Percentiles rank a stretch among this genome's conserved stretches.
phyloP scores from a whole-genome alignment of 2,113 vertebrate species.

The Nothobranchius kuhntae region DNA sequence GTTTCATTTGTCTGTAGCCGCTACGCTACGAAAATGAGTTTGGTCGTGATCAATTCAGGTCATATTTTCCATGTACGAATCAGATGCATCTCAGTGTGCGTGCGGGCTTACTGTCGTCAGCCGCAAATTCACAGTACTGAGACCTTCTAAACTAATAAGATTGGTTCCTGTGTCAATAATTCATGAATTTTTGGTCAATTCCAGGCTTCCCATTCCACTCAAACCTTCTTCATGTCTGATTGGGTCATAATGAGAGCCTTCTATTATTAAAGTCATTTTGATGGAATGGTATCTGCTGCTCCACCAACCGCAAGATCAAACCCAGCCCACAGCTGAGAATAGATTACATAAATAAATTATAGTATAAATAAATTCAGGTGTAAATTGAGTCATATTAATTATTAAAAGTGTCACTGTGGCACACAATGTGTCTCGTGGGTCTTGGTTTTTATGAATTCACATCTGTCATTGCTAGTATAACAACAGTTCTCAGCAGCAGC shows the following conservation, averaged over 20 bases:
- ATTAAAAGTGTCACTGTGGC: constrained; percentile 66
- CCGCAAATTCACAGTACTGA: constrained; percentile 41
- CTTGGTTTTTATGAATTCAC: constrained; percentile 58
- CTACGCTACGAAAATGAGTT: constrained; percentile 39
- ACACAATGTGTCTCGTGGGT: constrained; percentile 46
- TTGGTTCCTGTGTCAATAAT: constrained; percentile 77
- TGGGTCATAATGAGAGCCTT: constrained; percentile 81
- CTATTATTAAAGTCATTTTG: constrained; percentile 84
- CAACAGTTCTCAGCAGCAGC: constrained; percentile 34
- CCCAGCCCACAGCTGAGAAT: constrained; percentile 47
- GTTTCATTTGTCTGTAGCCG: constrained; percentile 34
- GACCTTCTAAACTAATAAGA: constrained; percentile 76
- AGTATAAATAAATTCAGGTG: constrained; percentile 76
- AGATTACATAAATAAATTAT: constrained; percentile 73
- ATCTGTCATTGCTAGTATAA: constrained; percentile 48
- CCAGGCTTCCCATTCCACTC: constrained; percentile 66
- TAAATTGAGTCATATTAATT: constrained; percentile 79
- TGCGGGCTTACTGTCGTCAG: constrained; percentile 30
- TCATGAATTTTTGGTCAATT: constrained; percentile 71
- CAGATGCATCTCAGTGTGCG: constrained; percentile 22
- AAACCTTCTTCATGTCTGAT: constrained; percentile 77
- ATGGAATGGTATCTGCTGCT: constrained; percentile 60
- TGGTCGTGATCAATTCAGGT: constrained; percentile 48
- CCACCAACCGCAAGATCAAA: constrained; percentile 41
- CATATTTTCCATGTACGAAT: constrained; percentile 33